A percentile compares a stretch with the other conserved stretches of the same genome.
Conservation (phyloP, 2,888 invertebrate species). For the Volucella bombylans region DNA sequence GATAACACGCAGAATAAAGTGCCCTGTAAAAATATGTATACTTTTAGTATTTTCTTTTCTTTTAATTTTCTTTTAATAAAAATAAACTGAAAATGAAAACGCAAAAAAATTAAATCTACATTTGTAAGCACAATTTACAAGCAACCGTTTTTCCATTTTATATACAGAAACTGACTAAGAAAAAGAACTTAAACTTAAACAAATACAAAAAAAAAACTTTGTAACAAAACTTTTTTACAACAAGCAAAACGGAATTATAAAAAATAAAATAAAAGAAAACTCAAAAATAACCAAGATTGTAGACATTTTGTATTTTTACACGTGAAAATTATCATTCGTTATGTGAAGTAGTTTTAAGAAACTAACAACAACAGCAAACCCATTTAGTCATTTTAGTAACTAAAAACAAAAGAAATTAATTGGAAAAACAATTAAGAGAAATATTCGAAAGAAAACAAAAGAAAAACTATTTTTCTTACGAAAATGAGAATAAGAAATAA, state of each 20-base stretch:
- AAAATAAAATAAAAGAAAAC: conserved; percentile 25
- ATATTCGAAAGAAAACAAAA: not conserved
- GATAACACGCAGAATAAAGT: conserved; percentile 47
- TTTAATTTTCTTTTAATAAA: conserved; percentile 9
- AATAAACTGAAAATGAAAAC: conserved; percentile 16
- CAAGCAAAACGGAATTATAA: conserved; percentile 44
- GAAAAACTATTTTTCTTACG: conserved; percentile 45
- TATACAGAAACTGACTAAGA: conserved; percentile 33
- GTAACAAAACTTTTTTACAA: conserved; percentile 60
- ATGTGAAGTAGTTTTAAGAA: conserved; percentile 48
- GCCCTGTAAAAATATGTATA: conserved; percentile 63
- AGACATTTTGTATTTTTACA: conserved; percentile 70
- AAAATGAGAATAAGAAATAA: conserved; percentile 24
- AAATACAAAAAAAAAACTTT: conserved; percentile 40
- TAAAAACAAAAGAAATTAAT: not conserved
- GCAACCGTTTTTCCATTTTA: conserved; percentile 53
- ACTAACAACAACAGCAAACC: conserved; percentile 26
- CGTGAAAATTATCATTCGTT: conserved; percentile 37
- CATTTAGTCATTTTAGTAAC: conserved; percentile 55
- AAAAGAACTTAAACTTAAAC: conserved; percentile 41
- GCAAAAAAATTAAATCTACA: conserved; percentile 23
- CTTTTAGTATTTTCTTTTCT: conserved; percentile 44
- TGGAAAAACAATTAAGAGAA: too few relatives aligned
- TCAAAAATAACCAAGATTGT: conserved; percentile 71
- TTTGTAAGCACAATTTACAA: conserved; percentile 53